A percentile compares a stretch with the other conserved stretches of the same genome.
These are phyloP conservation scores for Columbina picui DNA, from an alignment of 2,113 vertebrate species.

Conservation along the genomic window DNA sequence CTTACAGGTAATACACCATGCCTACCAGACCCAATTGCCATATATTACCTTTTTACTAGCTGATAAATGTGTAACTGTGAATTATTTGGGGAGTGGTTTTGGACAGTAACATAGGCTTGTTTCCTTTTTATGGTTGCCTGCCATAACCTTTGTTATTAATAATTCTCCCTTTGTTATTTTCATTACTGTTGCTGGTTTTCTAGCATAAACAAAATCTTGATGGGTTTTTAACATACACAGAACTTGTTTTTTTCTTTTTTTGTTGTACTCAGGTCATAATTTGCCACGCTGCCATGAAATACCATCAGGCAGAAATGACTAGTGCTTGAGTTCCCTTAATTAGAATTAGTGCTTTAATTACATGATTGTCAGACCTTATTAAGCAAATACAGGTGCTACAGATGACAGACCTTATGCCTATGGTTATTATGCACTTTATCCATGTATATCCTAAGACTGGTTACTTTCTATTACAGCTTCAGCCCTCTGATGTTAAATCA, in stretches of 20 bases:
- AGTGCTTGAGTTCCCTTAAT: background rate
- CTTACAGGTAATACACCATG: background rate
- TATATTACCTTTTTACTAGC: background rate
- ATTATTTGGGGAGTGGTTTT: background rate
- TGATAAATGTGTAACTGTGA: background rate
- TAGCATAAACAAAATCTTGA: background rate
- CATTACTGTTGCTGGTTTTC: background rate
- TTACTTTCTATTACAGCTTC: background rate
- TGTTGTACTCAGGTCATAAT: fast-evolving
- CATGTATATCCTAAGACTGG: fast-evolving
- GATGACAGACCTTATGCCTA: background rate
- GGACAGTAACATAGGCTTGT: background rate
- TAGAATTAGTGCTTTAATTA: background rate
- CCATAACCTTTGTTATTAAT: background rate
- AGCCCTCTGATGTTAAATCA: background rate
- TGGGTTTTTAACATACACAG: background rate
- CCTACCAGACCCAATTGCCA: background rate
- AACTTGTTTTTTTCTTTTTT: background rate
- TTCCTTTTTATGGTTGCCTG: background rate
- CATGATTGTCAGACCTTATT: background rate
- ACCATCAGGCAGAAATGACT: background rate
- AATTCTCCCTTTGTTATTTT: background rate
- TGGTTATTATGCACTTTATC: background rate
- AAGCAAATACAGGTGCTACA: background rate
- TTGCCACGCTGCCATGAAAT: background rate